These are phyloP conservation scores for Callionymus lyra DNA, from an alignment of 2,113 vertebrate genomes.

Conservation along the genomic window DNA sequence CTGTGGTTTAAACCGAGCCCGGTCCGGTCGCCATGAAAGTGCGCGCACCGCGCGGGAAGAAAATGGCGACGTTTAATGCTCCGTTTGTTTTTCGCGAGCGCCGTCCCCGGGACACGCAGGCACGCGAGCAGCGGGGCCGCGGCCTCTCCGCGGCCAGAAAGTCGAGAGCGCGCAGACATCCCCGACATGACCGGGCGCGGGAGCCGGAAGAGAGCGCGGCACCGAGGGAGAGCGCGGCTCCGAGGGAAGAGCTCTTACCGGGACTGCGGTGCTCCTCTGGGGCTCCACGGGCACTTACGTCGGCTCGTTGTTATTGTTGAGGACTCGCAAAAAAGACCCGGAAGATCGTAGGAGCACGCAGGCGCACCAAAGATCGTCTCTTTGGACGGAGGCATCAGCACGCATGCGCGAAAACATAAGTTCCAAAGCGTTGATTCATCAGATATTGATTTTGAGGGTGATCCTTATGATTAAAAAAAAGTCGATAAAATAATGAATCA, in stretches of 20 bases:
- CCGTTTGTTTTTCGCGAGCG: not conserved
- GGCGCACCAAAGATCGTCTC: slow-evolving; percentile 33
- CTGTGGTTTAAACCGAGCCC: too few species aligned
- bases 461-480: too few species aligned
- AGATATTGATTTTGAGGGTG: too few species aligned
- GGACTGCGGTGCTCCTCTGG: slow-evolving; percentile 1
- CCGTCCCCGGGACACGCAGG: slow-evolving; percentile 36
- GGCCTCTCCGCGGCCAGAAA: slow-evolving; percentile 47
- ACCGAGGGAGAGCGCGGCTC: too few species aligned
- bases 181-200: slow-evolving; percentile 4
- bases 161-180: slow-evolving; percentile 67
- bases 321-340: slow-evolving; percentile 58
- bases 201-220: too few species aligned
- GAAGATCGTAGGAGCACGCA: slow-evolving; percentile 60
- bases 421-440: too few species aligned
- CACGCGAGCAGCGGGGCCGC: slow-evolving; percentile 37
- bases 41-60: too few species aligned
- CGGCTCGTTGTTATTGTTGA: slow-evolving; percentile 47
- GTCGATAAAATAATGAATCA: too few species aligned
- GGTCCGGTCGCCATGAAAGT: too few species aligned
- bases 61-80: too few species aligned
- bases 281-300: slow-evolving; percentile 32
- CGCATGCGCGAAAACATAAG: slow-evolving; percentile 38
- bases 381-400: slow-evolving; percentile 17
- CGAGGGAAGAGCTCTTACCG: too few species aligned